These are phyloP conservation scores for Platichthys stellatus DNA, from an alignment of 2,113 vertebrate species.

Conservation along the genomic window DNA sequence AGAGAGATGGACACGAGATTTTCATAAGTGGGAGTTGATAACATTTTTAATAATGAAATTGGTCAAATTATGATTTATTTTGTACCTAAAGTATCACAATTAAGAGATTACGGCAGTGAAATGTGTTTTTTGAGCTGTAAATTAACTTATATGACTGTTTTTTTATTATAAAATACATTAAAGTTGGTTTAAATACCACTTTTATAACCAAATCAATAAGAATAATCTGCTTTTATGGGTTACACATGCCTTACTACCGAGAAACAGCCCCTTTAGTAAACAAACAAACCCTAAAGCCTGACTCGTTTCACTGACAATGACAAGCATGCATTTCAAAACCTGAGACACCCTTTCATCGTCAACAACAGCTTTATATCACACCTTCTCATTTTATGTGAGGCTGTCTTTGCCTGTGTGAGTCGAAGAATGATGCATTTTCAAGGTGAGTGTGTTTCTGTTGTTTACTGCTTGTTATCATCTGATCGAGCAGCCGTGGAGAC, in stretches of 20 bases:
- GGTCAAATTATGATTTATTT: not conserved
- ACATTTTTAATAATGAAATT: not conserved
- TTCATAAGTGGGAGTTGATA: conserved; percentile 20
- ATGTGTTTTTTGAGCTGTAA: no score
- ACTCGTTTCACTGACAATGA: not conserved
- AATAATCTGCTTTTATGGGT: no score
- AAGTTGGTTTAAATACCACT: no score
- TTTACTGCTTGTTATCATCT: not conserved
- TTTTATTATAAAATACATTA: no score
- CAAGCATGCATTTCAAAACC: not conserved
- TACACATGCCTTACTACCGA: no score
- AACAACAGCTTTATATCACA: not conserved
- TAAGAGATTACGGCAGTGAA: no score
- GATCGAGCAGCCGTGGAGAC: not conserved
- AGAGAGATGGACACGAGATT: conserved; percentile 38
- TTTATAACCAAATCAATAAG: no score
- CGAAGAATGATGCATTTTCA: not conserved
- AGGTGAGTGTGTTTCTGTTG: not conserved
- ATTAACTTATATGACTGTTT: no score
- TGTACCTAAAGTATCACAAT: no score
- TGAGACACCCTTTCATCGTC: not conserved
- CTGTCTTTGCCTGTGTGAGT: not conserved
- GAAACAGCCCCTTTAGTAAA: not conserved
- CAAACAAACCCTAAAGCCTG: not conserved
- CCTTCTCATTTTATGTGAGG: not conserved